These are phyloP conservation scores for Tenrec ecaudatus DNA, from an alignment of 2,113 vertebrate species.

Conservation along the genomic window DNA sequence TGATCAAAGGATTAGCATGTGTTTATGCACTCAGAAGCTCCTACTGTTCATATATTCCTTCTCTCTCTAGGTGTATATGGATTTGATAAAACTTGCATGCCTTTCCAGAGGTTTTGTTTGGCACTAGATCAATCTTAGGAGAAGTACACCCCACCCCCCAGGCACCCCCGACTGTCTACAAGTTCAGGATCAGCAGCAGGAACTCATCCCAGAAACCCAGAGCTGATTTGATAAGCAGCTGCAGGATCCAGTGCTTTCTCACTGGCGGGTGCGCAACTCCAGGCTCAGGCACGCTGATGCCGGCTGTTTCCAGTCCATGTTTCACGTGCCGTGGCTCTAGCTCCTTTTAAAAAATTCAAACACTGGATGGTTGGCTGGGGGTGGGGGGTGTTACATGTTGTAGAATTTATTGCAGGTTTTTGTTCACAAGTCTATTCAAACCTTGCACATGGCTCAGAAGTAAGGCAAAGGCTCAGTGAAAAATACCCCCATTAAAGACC, in stretches of 20 bases:
- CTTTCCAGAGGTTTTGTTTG: constrained; percentile 79
- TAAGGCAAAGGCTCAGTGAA: constrained; percentile 35
- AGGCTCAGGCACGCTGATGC: constrained; percentile 70
- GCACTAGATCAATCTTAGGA: constrained; percentile 76
- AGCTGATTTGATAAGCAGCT: constrained; percentile 88
- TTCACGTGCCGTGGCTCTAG: constrained; percentile 76
- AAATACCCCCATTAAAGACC: constrained; percentile 53
- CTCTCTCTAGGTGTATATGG: not conserved
- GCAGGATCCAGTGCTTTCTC: constrained; percentile 79
- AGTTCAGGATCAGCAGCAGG: constrained; percentile 86
- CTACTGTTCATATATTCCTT: not conserved
- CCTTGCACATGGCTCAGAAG: constrained; percentile 53
- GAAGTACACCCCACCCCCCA: constrained; percentile 12
- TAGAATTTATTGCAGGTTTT: constrained; percentile 77
- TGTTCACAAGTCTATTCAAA: constrained; percentile 68
- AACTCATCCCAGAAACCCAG: constrained; percentile 86
- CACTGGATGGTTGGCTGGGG: constrained; percentile 53
- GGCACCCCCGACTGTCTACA: constrained; percentile 72
- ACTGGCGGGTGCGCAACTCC: constrained; percentile 81
- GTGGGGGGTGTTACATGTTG: constrained; percentile 34
- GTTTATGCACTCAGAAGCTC: constrained; percentile 3
- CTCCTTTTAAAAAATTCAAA: constrained; percentile 62
- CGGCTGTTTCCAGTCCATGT: constrained; percentile 68
- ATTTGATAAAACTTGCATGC: constrained; percentile 41
- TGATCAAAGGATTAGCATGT: constrained; percentile 38